Evolutionary conservation across 1,140 invertebrate genomes (phyloP).

Genomic region (Micrasema longulum): DNA sequence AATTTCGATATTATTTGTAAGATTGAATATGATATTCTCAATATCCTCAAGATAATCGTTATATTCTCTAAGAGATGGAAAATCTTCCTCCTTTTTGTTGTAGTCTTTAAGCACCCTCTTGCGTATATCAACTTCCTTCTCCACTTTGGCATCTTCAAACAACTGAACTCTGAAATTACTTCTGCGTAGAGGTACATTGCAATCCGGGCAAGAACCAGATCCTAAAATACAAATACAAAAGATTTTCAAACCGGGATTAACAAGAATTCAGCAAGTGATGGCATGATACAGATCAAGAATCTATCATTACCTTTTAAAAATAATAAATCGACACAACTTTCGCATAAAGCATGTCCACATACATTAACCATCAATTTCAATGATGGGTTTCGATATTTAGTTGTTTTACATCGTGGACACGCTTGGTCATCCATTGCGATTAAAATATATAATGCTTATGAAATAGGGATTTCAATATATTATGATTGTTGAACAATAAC

Average conservation of each 20-base stretch:
- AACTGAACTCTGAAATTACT: slow-evolving; percentile 94
- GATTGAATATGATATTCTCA: slow-evolving; percentile 91
- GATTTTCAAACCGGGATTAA: too few relatives aligned
- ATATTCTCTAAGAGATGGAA: slow-evolving; percentile 82
- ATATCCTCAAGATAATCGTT: slow-evolving; percentile 96
- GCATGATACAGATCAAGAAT: too few relatives aligned
- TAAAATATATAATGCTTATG: too few relatives aligned
- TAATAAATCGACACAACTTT: slow-evolving; percentile 94
- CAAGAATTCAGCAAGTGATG: too few relatives aligned
- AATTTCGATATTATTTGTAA: slow-evolving; percentile 92
- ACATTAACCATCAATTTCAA: slow-evolving; percentile 98
- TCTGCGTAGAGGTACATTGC: slow-evolving; percentile 85
- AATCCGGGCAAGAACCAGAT: slow-evolving; percentile 93
- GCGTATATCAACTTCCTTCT: slow-evolving; percentile 97
- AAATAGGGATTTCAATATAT: too few relatives aligned
- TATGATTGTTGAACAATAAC: too few relatives aligned
- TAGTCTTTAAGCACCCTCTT: slow-evolving; percentile 90
- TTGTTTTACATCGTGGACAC: slow-evolving; percentile 98
- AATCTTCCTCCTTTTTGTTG: slow-evolving; percentile 94
- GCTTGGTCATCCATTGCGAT: slow-evolving; percentile 92
- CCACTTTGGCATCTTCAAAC: slow-evolving; percentile 95
- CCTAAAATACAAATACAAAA: slow-evolving; percentile 75
- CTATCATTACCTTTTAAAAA: slow-evolving; percentile 96
- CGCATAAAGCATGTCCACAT: slow-evolving; percentile 97
- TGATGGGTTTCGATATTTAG: slow-evolving; percentile 97